phyloP scores from a whole-genome alignment of 2,888 invertebrate species.

The Drosophila quinaria region DNA sequence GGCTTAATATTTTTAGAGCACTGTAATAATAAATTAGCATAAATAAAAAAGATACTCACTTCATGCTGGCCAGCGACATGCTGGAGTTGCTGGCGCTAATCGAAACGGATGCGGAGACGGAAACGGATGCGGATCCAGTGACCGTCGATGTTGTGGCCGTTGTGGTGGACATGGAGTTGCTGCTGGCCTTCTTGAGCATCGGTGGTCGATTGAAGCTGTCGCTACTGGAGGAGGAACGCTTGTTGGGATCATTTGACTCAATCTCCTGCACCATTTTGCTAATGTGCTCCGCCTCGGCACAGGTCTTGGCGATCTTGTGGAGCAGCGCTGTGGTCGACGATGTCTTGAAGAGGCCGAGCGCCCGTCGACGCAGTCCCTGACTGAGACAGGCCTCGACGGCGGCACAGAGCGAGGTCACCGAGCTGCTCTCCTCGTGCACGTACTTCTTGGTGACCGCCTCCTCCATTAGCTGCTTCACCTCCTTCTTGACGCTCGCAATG shows the following conservation, averaged over 20 bases:
- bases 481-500: slow-evolving; percentile 93
- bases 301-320: slow-evolving; percentile 95
- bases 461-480: slow-evolving; percentile 98
- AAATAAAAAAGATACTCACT: slow-evolving; percentile 82
- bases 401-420: slow-evolving; percentile 95
- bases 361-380: slow-evolving; percentile 90
- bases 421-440: slow-evolving; percentile 96
- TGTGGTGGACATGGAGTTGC: slow-evolving; percentile 85
- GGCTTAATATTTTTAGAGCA: too few species aligned
- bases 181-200: slow-evolving; percentile 89
- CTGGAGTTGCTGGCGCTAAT: slow-evolving; percentile 84
- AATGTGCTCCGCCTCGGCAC: slow-evolving; percentile 91
- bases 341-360: slow-evolving; percentile 95
- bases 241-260: slow-evolving; percentile 89
- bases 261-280: slow-evolving; percentile 92
- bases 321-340: slow-evolving; percentile 96
- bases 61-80: slow-evolving; percentile 82
- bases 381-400: slow-evolving; percentile 96
- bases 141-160: slow-evolving; percentile 26
- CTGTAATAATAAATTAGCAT: not conserved
- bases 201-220: slow-evolving; percentile 89
- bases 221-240: slow-evolving; percentile 89
- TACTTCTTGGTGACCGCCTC: slow-evolving; percentile 97
- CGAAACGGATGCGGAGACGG: slow-evolving; percentile 42
- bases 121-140: slow-evolving; percentile 27